Percentiles rank a stretch among this genome's conserved stretches.
These are phyloP conservation scores for Holothuria glaberrima DNA, from an alignment of 35 echinoderm and acorn worm genomes.

Conservation along the genomic window DNA sequence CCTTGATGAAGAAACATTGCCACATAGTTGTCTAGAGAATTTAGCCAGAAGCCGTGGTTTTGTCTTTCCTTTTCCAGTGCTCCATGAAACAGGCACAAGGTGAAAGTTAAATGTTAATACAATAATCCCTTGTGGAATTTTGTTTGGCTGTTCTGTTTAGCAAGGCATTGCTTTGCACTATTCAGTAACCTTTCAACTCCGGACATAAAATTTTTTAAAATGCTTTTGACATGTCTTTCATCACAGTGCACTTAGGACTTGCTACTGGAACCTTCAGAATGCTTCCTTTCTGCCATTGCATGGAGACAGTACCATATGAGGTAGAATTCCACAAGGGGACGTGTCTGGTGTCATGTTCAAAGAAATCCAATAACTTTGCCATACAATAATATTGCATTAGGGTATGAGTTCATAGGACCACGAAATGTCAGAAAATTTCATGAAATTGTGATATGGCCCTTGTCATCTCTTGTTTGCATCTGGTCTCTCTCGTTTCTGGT, in stretches of 20 bases:
- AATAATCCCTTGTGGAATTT: no score
- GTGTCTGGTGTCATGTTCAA: background rate
- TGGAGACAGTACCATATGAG: background rate
- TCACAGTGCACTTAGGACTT: conserved; percentile 35
- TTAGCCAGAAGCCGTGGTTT: no score
- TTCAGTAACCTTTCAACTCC: no score
- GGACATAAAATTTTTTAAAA: conserved; percentile 5
- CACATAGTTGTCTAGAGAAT: no score
- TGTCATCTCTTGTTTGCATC: conserved; percentile 19
- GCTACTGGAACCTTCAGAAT: background rate
- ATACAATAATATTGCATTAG: background rate
- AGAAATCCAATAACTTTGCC: background rate
- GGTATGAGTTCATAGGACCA: background rate
- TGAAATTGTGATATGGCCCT: background rate
- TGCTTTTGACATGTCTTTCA: conserved; percentile 1
- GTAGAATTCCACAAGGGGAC: conserved; percentile 10
- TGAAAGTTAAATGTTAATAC: no score
- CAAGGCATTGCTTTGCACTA: no score
- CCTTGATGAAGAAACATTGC: no score
- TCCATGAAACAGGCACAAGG: no score
- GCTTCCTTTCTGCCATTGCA: background rate
- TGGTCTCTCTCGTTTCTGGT: background rate
- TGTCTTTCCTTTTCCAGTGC: no score
- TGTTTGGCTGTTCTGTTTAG: no score
- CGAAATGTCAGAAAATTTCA: background rate